Conservation (phyloP, 2,797 vertebrate species). For the Galaxias olidus region DNA sequence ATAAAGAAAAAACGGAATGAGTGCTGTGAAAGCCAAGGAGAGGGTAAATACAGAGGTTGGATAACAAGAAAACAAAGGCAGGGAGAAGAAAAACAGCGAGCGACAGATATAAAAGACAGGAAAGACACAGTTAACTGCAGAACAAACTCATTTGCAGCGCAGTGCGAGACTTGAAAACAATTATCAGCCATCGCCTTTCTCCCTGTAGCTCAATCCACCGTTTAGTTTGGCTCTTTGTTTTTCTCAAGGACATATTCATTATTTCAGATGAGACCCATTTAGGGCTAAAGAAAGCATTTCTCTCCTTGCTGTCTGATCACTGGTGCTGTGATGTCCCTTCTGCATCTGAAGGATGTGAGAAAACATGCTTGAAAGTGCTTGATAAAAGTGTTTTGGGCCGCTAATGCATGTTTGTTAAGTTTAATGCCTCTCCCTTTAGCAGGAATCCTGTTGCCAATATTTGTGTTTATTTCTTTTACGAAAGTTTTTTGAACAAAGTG, state of each 20-base stretch:
- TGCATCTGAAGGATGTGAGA: slow-evolving; percentile 68
- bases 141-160: slow-evolving; percentile 79
- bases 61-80: slow-evolving; percentile 67
- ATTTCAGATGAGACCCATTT: slow-evolving; percentile 83
- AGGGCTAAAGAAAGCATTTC: slow-evolving; percentile 75
- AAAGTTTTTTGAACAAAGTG: slow-evolving; percentile 31
- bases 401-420: slow-evolving; percentile 74
- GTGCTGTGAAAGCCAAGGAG: slow-evolving; percentile 56
- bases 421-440: slow-evolving; percentile 63
- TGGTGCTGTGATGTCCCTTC: slow-evolving; percentile 71
- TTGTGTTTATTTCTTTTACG: slow-evolving; percentile 31
- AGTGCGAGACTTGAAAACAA: slow-evolving; percentile 78
- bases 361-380: slow-evolving; percentile 70
- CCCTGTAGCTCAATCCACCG: slow-evolving; percentile 63
- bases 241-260: slow-evolving; percentile 86
- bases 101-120: slow-evolving; percentile 64
- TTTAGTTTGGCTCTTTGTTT: slow-evolving; percentile 78
- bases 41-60: slow-evolving; percentile 67
- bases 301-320: slow-evolving; percentile 69
- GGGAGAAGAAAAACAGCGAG: slow-evolving; percentile 25
- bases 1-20: slow-evolving; percentile 33
- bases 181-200: slow-evolving; percentile 75
- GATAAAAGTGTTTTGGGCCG: slow-evolving; percentile 70
- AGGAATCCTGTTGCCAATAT: slow-evolving; percentile 29
- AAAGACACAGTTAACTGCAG: slow-evolving; percentile 64